A percentile compares a stretch with the other conserved stretches of the same genome.
phyloP scores from a whole-genome alignment of 2,888 invertebrate genomes.

The Hartigia nigra region DNA sequence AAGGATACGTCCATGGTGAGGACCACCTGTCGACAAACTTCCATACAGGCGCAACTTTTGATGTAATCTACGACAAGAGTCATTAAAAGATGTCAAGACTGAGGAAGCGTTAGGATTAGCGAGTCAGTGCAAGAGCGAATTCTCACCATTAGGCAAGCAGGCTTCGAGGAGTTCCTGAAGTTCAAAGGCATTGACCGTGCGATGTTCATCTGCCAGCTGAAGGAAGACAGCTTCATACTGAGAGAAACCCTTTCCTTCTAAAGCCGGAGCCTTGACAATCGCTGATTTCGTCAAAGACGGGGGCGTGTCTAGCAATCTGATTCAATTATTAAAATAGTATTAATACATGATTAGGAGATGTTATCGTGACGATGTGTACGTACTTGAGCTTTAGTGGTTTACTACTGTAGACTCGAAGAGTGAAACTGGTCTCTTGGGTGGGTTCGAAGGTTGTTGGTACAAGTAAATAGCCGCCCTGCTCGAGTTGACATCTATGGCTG shows the following conservation, averaged over 20 bases:
- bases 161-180: constrained; percentile 90
- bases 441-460: constrained; percentile 94
- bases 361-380: constrained; percentile 69
- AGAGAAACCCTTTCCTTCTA: constrained; percentile 79
- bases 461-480: constrained; percentile 84
- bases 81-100: constrained; percentile 4
- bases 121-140: not conserved
- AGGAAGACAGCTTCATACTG: constrained; percentile 92
- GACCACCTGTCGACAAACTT: constrained; percentile 91
- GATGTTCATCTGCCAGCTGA: constrained; percentile 90
- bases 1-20: constrained; percentile 88
- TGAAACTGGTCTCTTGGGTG: constrained; percentile 89
- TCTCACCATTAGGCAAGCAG: constrained; percentile 83
- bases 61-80: constrained; percentile 78
- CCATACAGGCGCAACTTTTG: constrained; percentile 92
- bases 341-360: constrained; percentile 56
- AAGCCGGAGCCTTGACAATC: constrained; percentile 79
- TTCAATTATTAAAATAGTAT: not conserved
- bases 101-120: not conserved
- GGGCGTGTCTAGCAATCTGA: constrained; percentile 70
- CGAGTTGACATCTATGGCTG: constrained; percentile 81
- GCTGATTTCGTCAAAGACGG: constrained; percentile 80
- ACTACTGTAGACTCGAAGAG: constrained; percentile 82
- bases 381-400: constrained; percentile 82
- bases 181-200: constrained; percentile 91